Percentiles rank a stretch among this genome's conserved stretches.
phyloP scores from a whole-genome alignment of 2,113 vertebrate species.

The Podilymbus podiceps region DNA sequence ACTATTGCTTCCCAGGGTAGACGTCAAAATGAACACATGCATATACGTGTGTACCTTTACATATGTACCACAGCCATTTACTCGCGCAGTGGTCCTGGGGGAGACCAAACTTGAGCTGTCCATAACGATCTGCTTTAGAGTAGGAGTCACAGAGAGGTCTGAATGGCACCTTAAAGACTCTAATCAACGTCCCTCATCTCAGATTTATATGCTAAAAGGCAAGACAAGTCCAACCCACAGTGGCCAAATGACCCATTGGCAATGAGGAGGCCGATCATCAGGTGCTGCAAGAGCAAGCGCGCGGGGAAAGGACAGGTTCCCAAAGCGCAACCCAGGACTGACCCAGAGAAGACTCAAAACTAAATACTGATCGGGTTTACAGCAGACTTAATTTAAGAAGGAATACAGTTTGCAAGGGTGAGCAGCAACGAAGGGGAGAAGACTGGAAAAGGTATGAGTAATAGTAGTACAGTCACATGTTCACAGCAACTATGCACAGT shows the following conservation, averaged over 20 bases:
- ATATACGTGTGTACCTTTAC: background rate
- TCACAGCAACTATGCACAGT: background rate
- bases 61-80: background rate
- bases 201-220: background rate
- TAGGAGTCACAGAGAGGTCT: background rate
- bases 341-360: background rate
- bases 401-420: background rate
- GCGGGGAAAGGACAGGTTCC: background rate
- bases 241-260: background rate
- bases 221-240: background rate
- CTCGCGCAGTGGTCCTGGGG: background rate
- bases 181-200: background rate
- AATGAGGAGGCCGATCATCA: background rate
- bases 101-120: background rate
- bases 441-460: background rate
- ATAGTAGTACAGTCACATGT: background rate
- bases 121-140: background rate
- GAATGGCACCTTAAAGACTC: background rate
- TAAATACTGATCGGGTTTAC: background rate
- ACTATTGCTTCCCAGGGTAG: background rate
- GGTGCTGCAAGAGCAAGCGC: background rate
- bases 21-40: background rate
- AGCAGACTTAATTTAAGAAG: background rate
- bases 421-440: background rate
- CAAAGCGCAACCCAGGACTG: background rate